A percentile compares a stretch with the other conserved stretches of the same genome.
Conservation (phyloP, 1,140 invertebrate species). For the Drosophila cardini region DNA sequence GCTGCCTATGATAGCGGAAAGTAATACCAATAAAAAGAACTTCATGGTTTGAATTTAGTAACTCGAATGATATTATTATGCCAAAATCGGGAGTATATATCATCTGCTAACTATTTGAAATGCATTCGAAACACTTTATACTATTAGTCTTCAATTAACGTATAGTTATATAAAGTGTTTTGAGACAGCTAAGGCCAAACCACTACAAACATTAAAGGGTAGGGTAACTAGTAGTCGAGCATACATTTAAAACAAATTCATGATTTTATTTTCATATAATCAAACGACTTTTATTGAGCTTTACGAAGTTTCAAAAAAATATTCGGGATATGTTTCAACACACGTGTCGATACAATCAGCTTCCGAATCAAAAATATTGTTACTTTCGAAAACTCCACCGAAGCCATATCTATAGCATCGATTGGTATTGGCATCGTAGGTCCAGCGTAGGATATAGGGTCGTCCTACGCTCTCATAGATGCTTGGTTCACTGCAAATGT, state of each 20-base stretch:
- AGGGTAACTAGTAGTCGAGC: too few relatives aligned
- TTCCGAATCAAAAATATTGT: neutral
- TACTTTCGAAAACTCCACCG: neutral
- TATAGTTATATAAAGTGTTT: too few relatives aligned
- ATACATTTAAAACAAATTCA: too few relatives aligned
- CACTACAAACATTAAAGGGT: too few relatives aligned
- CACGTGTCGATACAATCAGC: neutral
- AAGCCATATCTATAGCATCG: neutral
- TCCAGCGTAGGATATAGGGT: neutral
- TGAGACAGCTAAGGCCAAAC: too few relatives aligned
- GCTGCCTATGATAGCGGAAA: too few relatives aligned
- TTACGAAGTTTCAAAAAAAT: neutral
- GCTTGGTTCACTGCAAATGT: neutral
- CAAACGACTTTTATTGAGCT: neutral
- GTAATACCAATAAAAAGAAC: neutral
- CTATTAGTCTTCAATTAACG: neutral
- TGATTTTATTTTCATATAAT: neutral
- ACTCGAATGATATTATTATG: neutral
- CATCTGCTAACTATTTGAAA: neutral
- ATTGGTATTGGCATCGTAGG: neutral
- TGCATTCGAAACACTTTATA: neutral
- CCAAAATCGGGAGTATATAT: neutral
- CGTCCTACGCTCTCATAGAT: neutral
- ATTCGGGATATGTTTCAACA: neutral
- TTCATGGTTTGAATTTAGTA: neutral